phyloP scores from a whole-genome alignment of 53 echinoderm and acorn worm genomes.

The Pentamera pediparva region DNA sequence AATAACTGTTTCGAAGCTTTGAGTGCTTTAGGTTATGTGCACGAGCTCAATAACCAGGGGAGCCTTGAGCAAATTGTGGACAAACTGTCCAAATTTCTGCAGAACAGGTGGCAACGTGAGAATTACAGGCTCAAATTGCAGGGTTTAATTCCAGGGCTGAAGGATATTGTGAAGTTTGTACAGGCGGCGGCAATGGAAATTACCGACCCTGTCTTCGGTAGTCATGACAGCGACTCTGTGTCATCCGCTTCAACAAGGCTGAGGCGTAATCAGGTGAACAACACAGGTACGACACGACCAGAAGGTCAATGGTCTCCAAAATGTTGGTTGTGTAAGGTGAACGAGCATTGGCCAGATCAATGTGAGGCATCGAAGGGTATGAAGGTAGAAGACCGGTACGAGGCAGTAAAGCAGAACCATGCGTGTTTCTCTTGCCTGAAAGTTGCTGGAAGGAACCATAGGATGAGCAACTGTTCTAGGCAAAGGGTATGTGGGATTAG shows the following conservation, averaged over 20 bases:
- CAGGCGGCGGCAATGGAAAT: conserved; percentile 34
- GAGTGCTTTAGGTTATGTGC: conserved; percentile 13
- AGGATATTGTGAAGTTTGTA: conserved; percentile 44
- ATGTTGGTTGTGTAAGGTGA: conserved; percentile 25
- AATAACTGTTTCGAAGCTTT: conserved; percentile 10
- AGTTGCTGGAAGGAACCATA: conserved; percentile 19
- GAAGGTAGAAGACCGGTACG: conserved; percentile 20
- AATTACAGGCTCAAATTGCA: conserved; percentile 21
- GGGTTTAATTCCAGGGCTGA: conserved; percentile 21
- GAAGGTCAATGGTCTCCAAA: neutral
- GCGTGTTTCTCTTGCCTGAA: conserved; percentile 35
- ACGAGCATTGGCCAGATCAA: conserved; percentile 38
- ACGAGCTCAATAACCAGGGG: conserved; percentile 36
- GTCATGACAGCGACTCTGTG: neutral
- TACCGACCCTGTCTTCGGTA: conserved; percentile 48
- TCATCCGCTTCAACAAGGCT: neutral
- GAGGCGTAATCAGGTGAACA: conserved; percentile 7
- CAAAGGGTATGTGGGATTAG: conserved; percentile 18
- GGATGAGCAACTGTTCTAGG: conserved; percentile 21
- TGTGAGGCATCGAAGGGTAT: neutral
- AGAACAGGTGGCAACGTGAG: conserved; percentile 40
- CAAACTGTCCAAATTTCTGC: conserved; percentile 35
- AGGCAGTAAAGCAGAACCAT: conserved; percentile 12
- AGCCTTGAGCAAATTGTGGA: conserved; percentile 39
- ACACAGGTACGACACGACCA: neutral